A percentile compares a stretch with the other conserved stretches of the same genome.
phyloP scores from a whole-genome alignment of 2,888 invertebrate species.

The Euplexia lucipara region DNA sequence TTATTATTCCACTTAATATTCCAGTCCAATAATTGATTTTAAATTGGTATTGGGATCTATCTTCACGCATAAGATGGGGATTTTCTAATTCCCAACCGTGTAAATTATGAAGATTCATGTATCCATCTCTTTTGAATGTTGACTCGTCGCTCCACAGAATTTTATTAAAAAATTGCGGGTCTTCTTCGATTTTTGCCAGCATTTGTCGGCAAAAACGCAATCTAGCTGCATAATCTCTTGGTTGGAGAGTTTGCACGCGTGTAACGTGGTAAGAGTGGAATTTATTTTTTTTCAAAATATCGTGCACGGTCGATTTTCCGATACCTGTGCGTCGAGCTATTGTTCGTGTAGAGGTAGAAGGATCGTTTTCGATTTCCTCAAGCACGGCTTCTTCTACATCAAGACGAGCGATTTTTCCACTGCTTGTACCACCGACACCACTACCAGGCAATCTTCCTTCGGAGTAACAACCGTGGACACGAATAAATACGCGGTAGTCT shows the following conservation, averaged over 20 bases:
- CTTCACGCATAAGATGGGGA: slow-evolving; percentile 14
- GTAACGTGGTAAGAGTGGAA: no score
- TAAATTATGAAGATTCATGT: slow-evolving; percentile 54
- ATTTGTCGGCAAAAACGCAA: slow-evolving; percentile 50
- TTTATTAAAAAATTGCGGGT: slow-evolving; percentile 45
- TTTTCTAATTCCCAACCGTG: slow-evolving; percentile 57
- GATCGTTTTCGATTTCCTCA: no score
- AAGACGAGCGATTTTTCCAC: no score
- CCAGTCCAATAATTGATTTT: slow-evolving; percentile 58
- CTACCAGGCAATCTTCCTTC: no score
- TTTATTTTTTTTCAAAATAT: no score
- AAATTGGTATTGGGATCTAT: slow-evolving; percentile 47
- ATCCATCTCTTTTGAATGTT: slow-evolving; percentile 54
- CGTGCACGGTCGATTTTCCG: no score
- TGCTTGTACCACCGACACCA: no score
- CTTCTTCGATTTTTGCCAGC: slow-evolving; percentile 42
- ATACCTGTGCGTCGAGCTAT: no score
- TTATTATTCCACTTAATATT: slow-evolving; percentile 53
- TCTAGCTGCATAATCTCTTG: slow-evolving; percentile 36
- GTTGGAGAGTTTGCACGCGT: slow-evolving; percentile 50
- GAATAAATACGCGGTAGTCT: no score
- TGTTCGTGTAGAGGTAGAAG: no score
- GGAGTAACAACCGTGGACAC: no score
- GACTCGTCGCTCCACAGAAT: slow-evolving; percentile 55
- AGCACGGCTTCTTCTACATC: no score